Percentiles rank a stretch among this genome's conserved stretches.
These are phyloP conservation scores for Crematogaster levior DNA, from an alignment of 2,888 invertebrate species.

Conservation along the genomic window DNA sequence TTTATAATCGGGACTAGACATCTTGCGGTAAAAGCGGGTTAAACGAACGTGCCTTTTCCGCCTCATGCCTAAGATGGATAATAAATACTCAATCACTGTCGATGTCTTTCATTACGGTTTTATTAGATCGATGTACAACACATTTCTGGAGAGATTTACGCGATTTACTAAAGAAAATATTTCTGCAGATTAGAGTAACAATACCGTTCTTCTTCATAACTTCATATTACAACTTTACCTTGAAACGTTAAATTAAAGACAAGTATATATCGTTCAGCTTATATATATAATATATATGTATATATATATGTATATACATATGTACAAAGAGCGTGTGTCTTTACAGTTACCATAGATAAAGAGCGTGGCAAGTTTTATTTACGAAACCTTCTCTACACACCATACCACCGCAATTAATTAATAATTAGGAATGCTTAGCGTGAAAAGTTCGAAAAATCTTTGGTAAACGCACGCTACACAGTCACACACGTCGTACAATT, in stretches of 20 bases:
- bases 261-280: slow-evolving; percentile 57
- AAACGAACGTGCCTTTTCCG: not conserved
- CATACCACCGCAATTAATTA: slow-evolving; percentile 71
- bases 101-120: slow-evolving; percentile 29
- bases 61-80: slow-evolving; percentile 4
- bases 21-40: not conserved
- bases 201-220: slow-evolving; percentile 1
- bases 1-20: not conserved
- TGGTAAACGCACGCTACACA: slow-evolving; percentile 68
- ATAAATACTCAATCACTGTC: slow-evolving; percentile 8
- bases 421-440: slow-evolving; percentile 79
- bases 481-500: slow-evolving; percentile 70
- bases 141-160: slow-evolving; percentile 43
- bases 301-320: slow-evolving; percentile 77
- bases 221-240: slow-evolving; percentile 40
- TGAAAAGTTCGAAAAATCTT: slow-evolving; percentile 68
- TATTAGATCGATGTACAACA: slow-evolving; percentile 51
- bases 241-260: slow-evolving; percentile 72
- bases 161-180: slow-evolving; percentile 46
- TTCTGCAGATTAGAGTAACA: slow-evolving; percentile 26
- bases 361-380: slow-evolving; percentile 55
- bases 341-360: slow-evolving; percentile 63
- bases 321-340: slow-evolving; percentile 75
- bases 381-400: slow-evolving; percentile 55
- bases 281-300: slow-evolving; percentile 10